Evolutionary conservation across 2,797 vertebrate species (phyloP), one percentile per base, ranked within the genome.

Genomic region (Selene dorsalis): DNA sequence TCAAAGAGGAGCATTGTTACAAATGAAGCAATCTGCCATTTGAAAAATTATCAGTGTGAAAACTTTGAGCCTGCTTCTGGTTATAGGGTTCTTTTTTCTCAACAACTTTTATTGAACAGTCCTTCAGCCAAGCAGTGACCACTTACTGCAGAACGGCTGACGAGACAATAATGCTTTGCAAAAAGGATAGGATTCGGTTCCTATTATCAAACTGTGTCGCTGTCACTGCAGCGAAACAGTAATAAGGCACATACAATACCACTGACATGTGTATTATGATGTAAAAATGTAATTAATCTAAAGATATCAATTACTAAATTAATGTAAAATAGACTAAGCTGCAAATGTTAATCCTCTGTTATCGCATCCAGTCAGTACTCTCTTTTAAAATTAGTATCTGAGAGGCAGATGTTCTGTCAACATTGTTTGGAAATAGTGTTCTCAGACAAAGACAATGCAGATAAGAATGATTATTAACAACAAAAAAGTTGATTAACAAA

Each of bases 21-120:
- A 78, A 39, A 75, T 63, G 30, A 30, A 64, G 47, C 60, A 52
- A 77, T 76, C n/a, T 45, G 43, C 67, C 57, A 76, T 70, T 69
- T 63, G 24, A 76, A 65, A 69, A 69, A 55, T 62, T 52, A 61
- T 28, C 72, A 53, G 20, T 59, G 69, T 7, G 32, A 73, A 81
- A 12, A 57, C 18, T 80, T 72, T 75, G 30, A 83, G 71, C 59
- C 5, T 43, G 68, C 18, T 67, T 82, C 69, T 10, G 41, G 18
- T n/a, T 47, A 43, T 16, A 9, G 30, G 30, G 61, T 56, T 6
- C 7, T 12, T 28, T 59, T 75, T 73, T 50, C 18, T 38, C 14
- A 53, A 59, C 20, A 32, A 39, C 38, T 62, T 80, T 71, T 30
- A 53, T 60, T 79, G 61, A 69, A 69, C 18, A 69, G 30, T 61